Base-by-base conservation (phyloP, 1,140 invertebrate species). In the Atta colombica region DNA sequence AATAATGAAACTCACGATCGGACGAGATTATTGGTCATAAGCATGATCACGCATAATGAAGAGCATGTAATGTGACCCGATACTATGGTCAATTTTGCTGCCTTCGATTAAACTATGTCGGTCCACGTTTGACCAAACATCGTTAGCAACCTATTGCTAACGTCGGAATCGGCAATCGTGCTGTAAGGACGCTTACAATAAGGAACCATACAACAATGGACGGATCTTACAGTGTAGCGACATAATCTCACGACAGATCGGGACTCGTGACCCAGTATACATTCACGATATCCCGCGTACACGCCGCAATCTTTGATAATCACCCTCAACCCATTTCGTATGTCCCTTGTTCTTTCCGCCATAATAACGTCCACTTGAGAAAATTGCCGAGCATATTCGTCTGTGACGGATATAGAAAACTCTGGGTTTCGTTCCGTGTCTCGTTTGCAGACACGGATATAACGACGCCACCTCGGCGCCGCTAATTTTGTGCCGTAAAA, bases 181-280 rank as follows among this genome's bases (percentile, higher is more conserved):
- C 14, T 10, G n/a, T 68, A 68, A 45, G 65, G 53, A 71, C 51
- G 53, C 31, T 68, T 58, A 25, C 39, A 28, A 66, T 45, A 72
- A 82, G 78, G 78, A 72, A 60, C 53, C 21, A 6, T 72, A 49
- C 66, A 72, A 60, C 35, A 31, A 61, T 35, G 12, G 39, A 39
- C 80, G 80, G 80, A 82, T 82, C 80, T 82, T 82, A 82, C 16
- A 61, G 53, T 74, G 80, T 60, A 82, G 68, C 68, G 55, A 82
- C 68, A 82, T 74, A 82, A 82, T 82, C 80, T 82, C 80, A 82
- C 68, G 80, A 74, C 53, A 82, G 80, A 82, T 82, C 80, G 68
- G 69, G 80, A 72, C 78, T 72, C 78, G 78, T 82, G 78, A 82
- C 78, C 68, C 16, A 60, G 78, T 82, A 78, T 80, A 25, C n/a